phyloP scores from a whole-genome alignment of 2,113 vertebrate species.

The Panthera leo region DNA sequence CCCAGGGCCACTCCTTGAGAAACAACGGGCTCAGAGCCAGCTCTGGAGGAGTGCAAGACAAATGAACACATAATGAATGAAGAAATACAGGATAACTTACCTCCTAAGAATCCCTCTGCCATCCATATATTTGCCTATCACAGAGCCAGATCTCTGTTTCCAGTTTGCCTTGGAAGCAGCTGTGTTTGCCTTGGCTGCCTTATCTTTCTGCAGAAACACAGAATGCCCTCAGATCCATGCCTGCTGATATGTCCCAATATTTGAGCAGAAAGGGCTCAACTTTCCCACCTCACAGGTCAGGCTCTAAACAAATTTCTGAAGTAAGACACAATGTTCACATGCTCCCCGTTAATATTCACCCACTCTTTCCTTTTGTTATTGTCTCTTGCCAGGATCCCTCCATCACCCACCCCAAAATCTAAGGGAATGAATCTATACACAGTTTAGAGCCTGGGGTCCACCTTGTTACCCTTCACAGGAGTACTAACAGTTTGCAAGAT shows the following conservation, averaged over 20 bases:
- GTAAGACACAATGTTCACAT: too few relatives aligned
- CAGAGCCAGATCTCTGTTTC: conserved; percentile 85
- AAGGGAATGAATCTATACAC: not conserved
- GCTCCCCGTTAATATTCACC: not conserved
- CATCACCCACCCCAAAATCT: not conserved
- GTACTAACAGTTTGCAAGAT: not conserved
- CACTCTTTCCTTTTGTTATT: not conserved
- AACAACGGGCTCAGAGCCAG: not conserved
- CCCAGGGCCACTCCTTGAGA: not conserved
- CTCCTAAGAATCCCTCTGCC: conserved; percentile 82
- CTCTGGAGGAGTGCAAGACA: not conserved
- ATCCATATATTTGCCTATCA: conserved; percentile 85
- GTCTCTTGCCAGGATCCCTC: not conserved
- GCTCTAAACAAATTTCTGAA: not conserved
- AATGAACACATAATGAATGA: not conserved
- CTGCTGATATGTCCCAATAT: not conserved
- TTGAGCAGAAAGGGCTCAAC: not conserved
- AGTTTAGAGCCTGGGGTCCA: not conserved
- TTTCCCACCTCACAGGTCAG: not conserved
- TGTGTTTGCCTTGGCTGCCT: conserved; percentile 70
- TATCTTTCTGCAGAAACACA: conserved; percentile 88
- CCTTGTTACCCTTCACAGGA: not conserved
- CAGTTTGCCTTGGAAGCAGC: conserved; percentile 69
- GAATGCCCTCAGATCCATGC: not conserved
- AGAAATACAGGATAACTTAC: conserved; percentile 76